phyloP scores from a whole-genome alignment of 1,140 invertebrate genomes.

The Sitobion miscanthi region DNA sequence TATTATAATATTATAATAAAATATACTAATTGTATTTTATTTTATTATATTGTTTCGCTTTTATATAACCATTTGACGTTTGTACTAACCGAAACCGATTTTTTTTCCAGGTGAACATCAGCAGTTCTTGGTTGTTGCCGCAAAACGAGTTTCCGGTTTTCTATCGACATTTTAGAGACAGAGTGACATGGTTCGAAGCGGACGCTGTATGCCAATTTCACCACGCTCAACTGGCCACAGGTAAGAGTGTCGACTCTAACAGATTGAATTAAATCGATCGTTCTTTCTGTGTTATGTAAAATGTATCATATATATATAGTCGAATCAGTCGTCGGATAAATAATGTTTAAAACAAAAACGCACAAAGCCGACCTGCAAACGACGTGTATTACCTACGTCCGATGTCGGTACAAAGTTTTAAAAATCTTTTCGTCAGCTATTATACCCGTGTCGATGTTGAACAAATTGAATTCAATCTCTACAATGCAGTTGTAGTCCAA shows the following conservation, averaged over 20 bases:
- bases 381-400: neutral
- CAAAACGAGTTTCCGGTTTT: constrained; percentile 78
- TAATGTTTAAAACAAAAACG: neutral
- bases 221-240: constrained; percentile 76
- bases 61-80: no score
- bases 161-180: constrained; percentile 78
- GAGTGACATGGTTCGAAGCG: constrained; percentile 79
- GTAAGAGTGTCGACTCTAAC: constrained; percentile 64
- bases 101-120: constrained; percentile 69
- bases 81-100: neutral
- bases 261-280: neutral
- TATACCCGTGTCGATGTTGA: neutral
- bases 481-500: neutral
- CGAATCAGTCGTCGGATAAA: no score
- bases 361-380: neutral
- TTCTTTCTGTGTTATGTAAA: neutral
- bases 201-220: constrained; percentile 80
- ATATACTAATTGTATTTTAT: no score
- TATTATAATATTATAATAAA: no score
- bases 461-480: neutral
- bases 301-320: neutral
- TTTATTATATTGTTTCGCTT: no score
- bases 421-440: neutral
- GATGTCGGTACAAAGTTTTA: neutral
- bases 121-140: constrained; percentile 76